These are phyloP conservation scores for Altica lythri DNA, from an alignment of 2,888 invertebrate genomes.

Conservation along the genomic window DNA sequence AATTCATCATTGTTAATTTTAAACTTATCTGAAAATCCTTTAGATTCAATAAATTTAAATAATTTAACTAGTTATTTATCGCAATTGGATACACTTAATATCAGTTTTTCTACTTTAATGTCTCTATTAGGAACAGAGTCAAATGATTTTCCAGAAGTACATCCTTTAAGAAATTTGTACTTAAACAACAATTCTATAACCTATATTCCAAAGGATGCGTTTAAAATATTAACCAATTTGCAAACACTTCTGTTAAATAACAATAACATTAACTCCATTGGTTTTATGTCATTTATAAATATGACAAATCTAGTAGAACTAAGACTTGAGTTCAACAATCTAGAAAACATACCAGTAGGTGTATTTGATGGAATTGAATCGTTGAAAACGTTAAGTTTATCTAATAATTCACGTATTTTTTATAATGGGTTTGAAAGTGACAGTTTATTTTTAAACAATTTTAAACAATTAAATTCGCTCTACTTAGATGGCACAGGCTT, in stretches of 20 bases:
- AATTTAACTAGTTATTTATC: neutral
- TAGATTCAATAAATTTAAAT: neutral
- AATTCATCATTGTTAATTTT: neutral
- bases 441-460: neutral
- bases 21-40: neutral
- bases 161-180: neutral
- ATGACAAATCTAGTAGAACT: neutral
- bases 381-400: constrained; percentile 2
- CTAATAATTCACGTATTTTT: neutral
- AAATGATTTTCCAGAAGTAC: neutral
- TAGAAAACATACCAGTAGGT: neutral
- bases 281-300: neutral
- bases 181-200: neutral
- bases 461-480: neutral
- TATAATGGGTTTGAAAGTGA: too few species aligned
- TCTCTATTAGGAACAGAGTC: neutral
- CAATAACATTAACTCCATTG: neutral
- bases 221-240: neutral
- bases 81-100: neutral
- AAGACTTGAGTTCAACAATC: constrained; percentile 1
- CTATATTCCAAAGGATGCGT: neutral
- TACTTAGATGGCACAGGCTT: neutral
- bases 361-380: neutral
- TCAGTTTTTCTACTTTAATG: neutral
- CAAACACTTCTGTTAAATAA: neutral